Conservation (phyloP, 2,797 vertebrate genomes). For the Danio jaintianensis region DNA sequence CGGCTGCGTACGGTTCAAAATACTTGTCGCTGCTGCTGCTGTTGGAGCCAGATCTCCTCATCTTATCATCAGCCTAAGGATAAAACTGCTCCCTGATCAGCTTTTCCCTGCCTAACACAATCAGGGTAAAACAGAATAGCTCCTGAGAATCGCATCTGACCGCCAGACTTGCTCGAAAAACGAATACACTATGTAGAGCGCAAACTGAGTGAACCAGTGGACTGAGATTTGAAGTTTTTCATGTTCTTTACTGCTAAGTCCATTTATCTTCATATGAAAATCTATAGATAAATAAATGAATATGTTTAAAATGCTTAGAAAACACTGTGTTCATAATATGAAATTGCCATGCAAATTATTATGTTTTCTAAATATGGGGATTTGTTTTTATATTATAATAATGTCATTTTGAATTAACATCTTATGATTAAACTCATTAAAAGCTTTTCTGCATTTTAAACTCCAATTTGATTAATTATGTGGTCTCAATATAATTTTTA, state of each 20-base stretch:
- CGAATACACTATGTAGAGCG: background rate
- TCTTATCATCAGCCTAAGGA: constrained; percentile 47
- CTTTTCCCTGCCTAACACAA: constrained; percentile 39
- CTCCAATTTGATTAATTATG: no score
- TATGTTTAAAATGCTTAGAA: background rate
- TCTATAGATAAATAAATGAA: background rate
- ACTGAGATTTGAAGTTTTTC: background rate
- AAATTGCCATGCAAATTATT: no score
- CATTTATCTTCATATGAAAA: background rate
- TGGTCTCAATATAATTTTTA: no score
- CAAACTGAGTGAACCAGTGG: background rate
- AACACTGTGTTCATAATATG: no score
- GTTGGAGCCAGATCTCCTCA: constrained; percentile 45
- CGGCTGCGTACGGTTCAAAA: constrained; percentile 42
- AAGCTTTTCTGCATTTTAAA: no score
- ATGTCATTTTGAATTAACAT: no score
- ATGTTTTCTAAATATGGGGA: no score
- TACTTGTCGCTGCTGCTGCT: constrained; percentile 57
- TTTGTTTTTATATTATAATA: no score
- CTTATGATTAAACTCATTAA: no score
- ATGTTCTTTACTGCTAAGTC: background rate
- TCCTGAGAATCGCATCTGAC: constrained; percentile 9
- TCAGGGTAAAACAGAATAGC: constrained; percentile 35
- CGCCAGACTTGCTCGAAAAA: background rate
- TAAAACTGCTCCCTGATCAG: constrained; percentile 37